Conservation (phyloP, 2,888 invertebrate species). For the Cosmia pyralina region DNA sequence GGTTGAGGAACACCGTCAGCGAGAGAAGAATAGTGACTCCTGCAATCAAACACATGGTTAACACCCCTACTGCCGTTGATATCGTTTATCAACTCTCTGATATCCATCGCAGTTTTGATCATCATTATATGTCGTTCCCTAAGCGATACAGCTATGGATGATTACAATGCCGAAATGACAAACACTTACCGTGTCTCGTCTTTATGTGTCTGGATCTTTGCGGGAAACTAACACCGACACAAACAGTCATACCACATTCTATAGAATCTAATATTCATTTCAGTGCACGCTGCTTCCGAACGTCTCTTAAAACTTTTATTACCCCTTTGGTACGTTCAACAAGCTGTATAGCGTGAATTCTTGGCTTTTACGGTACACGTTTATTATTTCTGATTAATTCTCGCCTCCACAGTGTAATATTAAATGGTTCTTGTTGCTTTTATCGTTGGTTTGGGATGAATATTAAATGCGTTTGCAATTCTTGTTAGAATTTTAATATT, state of each 20-base stretch:
- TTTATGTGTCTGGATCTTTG: conserved; percentile 60
- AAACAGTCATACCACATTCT: conserved; percentile 79
- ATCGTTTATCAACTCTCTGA: conserved; percentile 15
- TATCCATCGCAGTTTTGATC: not conserved
- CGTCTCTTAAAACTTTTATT: conserved; percentile 71
- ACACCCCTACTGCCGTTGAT: conserved; percentile 75
- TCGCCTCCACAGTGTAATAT: conserved; percentile 55
- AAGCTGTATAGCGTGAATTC: conserved; percentile 63
- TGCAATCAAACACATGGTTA: conserved; percentile 94
- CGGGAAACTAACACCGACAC: conserved; percentile 71
- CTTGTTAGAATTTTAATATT: conserved; percentile 34
- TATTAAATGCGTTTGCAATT: conserved; percentile 48
- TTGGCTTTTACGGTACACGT: conserved; percentile 61
- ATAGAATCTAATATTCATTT: conserved; percentile 78
- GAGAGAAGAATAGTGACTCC: conserved; percentile 99
- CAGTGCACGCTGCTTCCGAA: conserved; percentile 74
- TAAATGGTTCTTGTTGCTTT: conserved; percentile 55
- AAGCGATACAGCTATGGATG: conserved; percentile 49
- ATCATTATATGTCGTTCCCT: conserved; percentile 7
- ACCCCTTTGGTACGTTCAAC: conserved; percentile 67
- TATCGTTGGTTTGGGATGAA: conserved; percentile 54
- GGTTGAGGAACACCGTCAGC: conserved; percentile 99
- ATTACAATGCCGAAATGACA: conserved; percentile 66
- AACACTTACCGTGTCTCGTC: conserved; percentile 71
- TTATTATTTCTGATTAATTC: conserved; percentile 63